A percentile compares a stretch with the other conserved stretches of the same genome.
Conservation (phyloP, 2,797 vertebrate species). For the Orestias chungarensis region DNA sequence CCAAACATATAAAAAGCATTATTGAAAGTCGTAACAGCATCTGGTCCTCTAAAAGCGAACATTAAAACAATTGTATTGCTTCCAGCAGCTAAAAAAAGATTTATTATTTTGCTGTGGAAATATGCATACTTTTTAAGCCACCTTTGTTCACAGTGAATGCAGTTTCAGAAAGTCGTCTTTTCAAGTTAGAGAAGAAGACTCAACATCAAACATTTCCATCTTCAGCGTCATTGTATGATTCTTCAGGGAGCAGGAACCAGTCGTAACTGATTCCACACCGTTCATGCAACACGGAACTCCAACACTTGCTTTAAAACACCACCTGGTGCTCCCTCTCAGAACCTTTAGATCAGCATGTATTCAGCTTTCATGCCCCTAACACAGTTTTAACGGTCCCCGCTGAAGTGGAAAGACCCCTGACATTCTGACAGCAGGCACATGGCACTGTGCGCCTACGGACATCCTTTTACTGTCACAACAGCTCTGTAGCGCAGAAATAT, state of each 20-base stretch:
- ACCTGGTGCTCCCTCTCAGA: constrained; percentile 11
- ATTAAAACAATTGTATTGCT: neutral
- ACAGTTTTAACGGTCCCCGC: constrained; percentile 35
- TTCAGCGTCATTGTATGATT: constrained; percentile 7
- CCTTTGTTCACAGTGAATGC: constrained; percentile 16
- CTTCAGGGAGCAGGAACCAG: neutral
- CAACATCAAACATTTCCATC: constrained; percentile 12
- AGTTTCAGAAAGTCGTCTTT: constrained; percentile 32
- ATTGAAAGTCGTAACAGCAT: neutral
- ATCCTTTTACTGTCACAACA: constrained; percentile 19
- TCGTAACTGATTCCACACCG: constrained; percentile 5
- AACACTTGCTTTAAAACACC: constrained; percentile 12
- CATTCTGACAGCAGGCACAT: constrained; percentile 42
- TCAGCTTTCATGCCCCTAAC: constrained; percentile 13
- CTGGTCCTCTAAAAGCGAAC: neutral
- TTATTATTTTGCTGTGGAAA: too few relatives aligned
- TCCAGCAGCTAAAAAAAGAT: too few relatives aligned
- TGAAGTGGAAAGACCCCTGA: constrained; percentile 46
- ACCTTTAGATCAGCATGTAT: constrained; percentile 34
- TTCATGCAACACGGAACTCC: constrained; percentile 16
- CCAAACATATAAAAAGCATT: neutral
- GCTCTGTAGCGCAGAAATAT: constrained; percentile 19
- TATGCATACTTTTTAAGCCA: constrained; percentile 6
- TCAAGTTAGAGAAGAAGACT: neutral
- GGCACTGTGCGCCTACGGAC: constrained; percentile 21